Evolutionary conservation across 2,888 invertebrate species (phyloP).

Genomic region (Coenonympha arcania): DNA sequence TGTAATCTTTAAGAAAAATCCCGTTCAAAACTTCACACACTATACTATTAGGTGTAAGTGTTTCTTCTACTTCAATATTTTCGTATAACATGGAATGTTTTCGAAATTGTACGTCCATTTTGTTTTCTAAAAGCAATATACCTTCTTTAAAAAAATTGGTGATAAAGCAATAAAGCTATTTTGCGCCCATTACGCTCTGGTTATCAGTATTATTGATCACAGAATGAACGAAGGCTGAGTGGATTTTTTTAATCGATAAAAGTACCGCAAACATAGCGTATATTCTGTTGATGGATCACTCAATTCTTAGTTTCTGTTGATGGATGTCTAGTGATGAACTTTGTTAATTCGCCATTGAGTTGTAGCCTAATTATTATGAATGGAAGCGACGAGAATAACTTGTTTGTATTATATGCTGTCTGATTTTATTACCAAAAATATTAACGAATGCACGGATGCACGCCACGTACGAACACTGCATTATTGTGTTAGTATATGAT

Average conservation of each 20-base stretch:
- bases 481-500: no score
- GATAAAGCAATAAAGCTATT: slow-evolving; percentile 53
- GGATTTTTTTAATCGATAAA: slow-evolving; percentile 26
- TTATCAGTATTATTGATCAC: slow-evolving; percentile 43
- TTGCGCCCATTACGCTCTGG: slow-evolving; percentile 38
- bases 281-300: background rate
- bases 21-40: slow-evolving; percentile 41
- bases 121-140: slow-evolving; percentile 51
- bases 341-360: no score
- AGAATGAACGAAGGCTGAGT: slow-evolving; percentile 33
- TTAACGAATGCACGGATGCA: no score
- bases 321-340: no score
- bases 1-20: slow-evolving; percentile 30
- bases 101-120: slow-evolving; percentile 52
- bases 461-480: no score
- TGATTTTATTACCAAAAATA: no score
- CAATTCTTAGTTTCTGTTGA: no score
- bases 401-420: no score
- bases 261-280: slow-evolving; percentile 4
- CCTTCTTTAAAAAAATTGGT: slow-evolving; percentile 41
- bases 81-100: slow-evolving; percentile 48
- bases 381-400: no score
- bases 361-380: no score
- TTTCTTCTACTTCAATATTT: slow-evolving; percentile 38
- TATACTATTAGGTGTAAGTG: slow-evolving; percentile 56